Evolutionary conservation across 2,797 vertebrate genomes (phyloP).

Genomic region (Enteromius thamalakanensis): DNA sequence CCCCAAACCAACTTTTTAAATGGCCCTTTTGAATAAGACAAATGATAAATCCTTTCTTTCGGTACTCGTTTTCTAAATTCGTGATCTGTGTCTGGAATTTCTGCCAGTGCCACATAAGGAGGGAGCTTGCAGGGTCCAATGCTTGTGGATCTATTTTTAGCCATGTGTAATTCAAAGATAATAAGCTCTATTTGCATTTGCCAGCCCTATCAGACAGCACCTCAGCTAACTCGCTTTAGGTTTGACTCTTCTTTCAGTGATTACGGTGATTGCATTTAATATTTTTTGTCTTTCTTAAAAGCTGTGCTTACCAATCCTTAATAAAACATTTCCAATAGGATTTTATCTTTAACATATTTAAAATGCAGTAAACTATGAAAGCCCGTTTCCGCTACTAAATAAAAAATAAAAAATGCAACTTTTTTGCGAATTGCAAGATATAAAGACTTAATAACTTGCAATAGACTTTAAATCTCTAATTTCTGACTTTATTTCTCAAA

Average conservation of each 20-base stretch:
- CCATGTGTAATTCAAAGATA: constrained; percentile 47
- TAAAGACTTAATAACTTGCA: too few species aligned
- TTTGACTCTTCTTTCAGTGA: not conserved
- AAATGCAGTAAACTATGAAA: too few species aligned
- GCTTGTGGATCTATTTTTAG: constrained; percentile 33
- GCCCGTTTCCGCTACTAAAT: too few species aligned
- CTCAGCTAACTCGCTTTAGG: not conserved
- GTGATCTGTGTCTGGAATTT: constrained; percentile 15
- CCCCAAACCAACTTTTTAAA: not conserved
- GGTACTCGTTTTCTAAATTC: not conserved
- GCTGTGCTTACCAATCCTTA: not conserved
- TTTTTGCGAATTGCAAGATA: too few species aligned
- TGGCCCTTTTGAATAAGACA: not conserved
- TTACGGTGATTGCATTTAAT: not conserved
- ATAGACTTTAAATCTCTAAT: too few species aligned
- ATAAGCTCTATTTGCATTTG: constrained; percentile 48
- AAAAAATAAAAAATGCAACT: too few species aligned
- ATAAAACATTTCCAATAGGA: not conserved
- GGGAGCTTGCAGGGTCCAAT: constrained; percentile 7
- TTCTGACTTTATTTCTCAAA: too few species aligned
- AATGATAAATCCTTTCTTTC: not conserved
- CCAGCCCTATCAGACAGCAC: constrained; percentile 30
- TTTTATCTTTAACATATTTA: not conserved
- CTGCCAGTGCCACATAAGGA: not conserved
- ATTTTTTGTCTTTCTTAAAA: not conserved